A percentile compares a stretch with the other conserved stretches of the same genome.
Evolutionary conservation across 2,888 invertebrate species (phyloP).

Genomic region (Rhagonycha fulva): DNA sequence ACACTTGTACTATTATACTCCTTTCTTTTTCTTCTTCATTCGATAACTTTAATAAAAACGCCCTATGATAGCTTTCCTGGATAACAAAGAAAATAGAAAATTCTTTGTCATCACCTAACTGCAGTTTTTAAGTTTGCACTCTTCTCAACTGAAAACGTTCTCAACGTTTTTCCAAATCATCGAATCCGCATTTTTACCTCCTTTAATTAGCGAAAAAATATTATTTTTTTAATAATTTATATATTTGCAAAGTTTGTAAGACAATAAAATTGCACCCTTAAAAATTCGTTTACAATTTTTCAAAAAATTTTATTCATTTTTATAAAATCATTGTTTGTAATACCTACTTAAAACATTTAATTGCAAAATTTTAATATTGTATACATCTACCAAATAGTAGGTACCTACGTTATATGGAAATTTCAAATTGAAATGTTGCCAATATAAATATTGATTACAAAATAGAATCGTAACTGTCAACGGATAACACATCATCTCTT

Average conservation of each 20-base stretch:
- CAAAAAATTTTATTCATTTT: too few relatives aligned
- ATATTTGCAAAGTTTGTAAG: too few relatives aligned
- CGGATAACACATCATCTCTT: not conserved
- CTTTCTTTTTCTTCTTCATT: not conserved
- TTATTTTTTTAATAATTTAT: too few relatives aligned
- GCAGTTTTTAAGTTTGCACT: not conserved
- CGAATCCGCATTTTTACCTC: too few relatives aligned
- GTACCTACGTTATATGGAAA: not conserved
- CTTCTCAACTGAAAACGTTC: too few relatives aligned
- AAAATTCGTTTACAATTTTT: not conserved
- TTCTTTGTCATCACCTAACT: not conserved
- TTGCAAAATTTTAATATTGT: too few relatives aligned
- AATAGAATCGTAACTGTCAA: not conserved
- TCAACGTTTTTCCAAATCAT: too few relatives aligned
- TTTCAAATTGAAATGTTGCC: not conserved
- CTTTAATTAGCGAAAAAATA: too few relatives aligned
- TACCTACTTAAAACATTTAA: too few relatives aligned
- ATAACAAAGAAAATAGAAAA: not conserved
- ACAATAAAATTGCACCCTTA: not conserved
- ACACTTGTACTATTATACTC: not conserved
- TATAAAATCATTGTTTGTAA: too few relatives aligned
- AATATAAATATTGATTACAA: not conserved
- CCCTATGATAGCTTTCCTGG: not conserved
- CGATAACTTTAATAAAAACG: not conserved
- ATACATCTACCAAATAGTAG: not conserved